Conservation (phyloP, 2,113 vertebrate species). For the Emydura subglobosa region DNA sequence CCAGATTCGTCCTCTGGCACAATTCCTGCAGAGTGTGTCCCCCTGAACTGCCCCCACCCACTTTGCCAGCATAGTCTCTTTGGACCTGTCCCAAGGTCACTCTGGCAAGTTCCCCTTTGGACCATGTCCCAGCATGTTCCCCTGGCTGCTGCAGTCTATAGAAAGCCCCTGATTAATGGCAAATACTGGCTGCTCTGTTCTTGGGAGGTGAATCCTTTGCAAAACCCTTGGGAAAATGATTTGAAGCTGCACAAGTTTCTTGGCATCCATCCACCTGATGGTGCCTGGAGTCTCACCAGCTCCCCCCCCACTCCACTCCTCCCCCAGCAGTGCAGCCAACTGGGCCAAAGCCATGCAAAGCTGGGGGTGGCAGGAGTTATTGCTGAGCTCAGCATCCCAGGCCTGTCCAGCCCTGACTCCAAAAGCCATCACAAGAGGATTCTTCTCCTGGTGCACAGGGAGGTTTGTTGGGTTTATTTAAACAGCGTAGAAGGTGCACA, state of each 20-base stretch:
- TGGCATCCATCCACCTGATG: not conserved
- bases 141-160: not conserved
- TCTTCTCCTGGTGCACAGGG: not conserved
- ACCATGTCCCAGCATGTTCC: not conserved
- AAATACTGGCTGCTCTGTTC: not conserved
- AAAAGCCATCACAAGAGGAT: not conserved
- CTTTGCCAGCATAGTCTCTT: not conserved
- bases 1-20: not conserved
- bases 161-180: not conserved
- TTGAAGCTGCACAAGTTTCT: not conserved
- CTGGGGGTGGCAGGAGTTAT: not conserved
- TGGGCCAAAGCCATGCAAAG: not conserved
- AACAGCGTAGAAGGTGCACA: not conserved
- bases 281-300: not conserved
- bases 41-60: no score
- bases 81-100: not conserved
- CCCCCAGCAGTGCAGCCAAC: not conserved
- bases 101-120: not conserved
- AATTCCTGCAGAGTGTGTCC: not conserved
- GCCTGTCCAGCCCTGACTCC: not conserved
- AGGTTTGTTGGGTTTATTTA: not conserved
- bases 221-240: not conserved
- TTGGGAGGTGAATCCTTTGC: not conserved
- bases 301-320: not conserved
- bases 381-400: not conserved